Base-by-base conservation (phyloP, 2,113 vertebrate genomes). In the Zeus faber region DNA sequence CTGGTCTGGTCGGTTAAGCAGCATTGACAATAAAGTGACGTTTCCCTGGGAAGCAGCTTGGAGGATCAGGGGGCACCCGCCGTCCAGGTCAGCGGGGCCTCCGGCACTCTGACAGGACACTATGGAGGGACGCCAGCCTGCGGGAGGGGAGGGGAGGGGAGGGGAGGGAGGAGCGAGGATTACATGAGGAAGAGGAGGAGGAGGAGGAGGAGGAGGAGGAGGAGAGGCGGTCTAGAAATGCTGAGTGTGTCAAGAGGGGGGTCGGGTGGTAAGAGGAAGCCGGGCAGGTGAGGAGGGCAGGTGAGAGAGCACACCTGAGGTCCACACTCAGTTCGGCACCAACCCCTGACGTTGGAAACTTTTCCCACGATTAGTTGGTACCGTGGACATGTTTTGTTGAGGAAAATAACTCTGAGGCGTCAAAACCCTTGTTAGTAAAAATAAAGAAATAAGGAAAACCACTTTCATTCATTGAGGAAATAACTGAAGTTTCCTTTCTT, bases 21-120 rank as follows among this genome's bases (percentile, higher is more conserved):
- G 96, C 97, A 95, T 95, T 93, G 95, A 97, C 93, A 98, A 93
- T 98, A 98, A 98, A 98, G 96, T 98, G 96, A 95, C 96, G 91
- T 97, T 97, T 97, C 94, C 95, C 96, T 99, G 97, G 97, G 94
- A 92, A 95, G 95, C 96, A 97, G 95, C 96, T 94, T 96, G 95
- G 90, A 97, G 93, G 91, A 97, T 93, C 92, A 94, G 92, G 92
- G 93, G 93, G 91, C 86, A 88, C 93, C 95, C 94, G 92, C 93
- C 90, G 93, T 94, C 96, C 97, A 98, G 96, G 97, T 94, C 91
- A 89, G 93, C 96, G 94, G 95, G 95, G 92, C 95, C 95, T 93
- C 94, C 91, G 67, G 92, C 91, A 89, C 89, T 91, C 86, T 92
- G 88, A 84, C 91, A 88, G 90, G 94, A 88, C 88, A 90, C 94